Evolutionary conservation across 2,113 vertebrate species (phyloP).

Genomic region (Eulemur rufifrons): DNA sequence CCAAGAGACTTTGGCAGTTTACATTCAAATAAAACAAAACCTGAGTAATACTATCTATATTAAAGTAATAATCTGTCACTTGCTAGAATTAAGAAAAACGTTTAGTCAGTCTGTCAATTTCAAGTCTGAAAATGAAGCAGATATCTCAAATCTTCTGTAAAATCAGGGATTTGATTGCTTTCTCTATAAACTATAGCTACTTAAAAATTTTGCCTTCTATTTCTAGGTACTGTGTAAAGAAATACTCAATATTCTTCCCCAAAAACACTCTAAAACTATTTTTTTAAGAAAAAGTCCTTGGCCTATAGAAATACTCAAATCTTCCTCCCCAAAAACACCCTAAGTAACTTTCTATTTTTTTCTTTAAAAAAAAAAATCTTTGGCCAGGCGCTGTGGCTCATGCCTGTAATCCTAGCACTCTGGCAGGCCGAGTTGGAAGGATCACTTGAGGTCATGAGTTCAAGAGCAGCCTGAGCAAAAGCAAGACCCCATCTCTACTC

Average conservation of each 20-base stretch:
- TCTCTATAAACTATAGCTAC: background rate
- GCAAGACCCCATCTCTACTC: background rate
- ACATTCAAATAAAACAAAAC: background rate
- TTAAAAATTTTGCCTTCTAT: background rate
- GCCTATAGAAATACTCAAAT: too few species aligned
- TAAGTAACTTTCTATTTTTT: too few species aligned
- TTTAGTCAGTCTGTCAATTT: background rate
- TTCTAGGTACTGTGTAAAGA: background rate
- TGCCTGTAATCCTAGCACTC: too few species aligned
- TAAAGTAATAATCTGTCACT: background rate
- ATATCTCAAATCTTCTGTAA: constrained; percentile 7
- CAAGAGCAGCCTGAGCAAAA: background rate
- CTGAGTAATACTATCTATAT: background rate
- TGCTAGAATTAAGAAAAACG: background rate
- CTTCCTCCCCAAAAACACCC: too few species aligned
- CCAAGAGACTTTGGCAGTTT: background rate
- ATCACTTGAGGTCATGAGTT: background rate
- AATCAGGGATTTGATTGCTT: background rate
- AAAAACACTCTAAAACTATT: too few species aligned
- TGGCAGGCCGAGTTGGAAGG: too few species aligned
- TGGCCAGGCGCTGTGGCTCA: too few species aligned
- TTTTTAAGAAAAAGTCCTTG: too few species aligned
- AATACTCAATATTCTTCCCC: too few species aligned
- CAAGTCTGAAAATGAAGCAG: background rate
- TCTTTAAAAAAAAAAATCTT: too few species aligned